A percentile compares a stretch with the other conserved stretches of the same genome.
Evolutionary conservation across 2,113 vertebrate species (phyloP).

Genomic region (Reinhardtius hippoglossoides): DNA sequence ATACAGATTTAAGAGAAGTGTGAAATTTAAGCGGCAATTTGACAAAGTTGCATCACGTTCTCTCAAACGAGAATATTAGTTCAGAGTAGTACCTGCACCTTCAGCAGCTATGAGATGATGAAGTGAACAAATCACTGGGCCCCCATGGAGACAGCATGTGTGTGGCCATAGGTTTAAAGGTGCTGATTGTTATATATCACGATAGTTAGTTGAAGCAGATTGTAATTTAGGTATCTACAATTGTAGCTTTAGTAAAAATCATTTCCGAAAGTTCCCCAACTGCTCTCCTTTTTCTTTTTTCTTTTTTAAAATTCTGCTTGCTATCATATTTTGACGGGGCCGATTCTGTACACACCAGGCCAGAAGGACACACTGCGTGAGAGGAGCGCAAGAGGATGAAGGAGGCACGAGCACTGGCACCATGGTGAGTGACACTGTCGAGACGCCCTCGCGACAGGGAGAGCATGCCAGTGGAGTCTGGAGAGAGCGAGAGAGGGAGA

Average conservation of each 20-base stretch:
- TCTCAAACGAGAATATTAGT: neutral
- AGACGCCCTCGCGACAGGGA: conserved; percentile 35
- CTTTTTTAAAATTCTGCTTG: neutral
- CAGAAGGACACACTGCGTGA: conserved; percentile 55
- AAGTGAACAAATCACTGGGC: neutral
- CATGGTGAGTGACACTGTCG: conserved; percentile 67
- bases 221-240: neutral
- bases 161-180: neutral
- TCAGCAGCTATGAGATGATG: neutral
- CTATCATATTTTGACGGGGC: conserved; percentile 7
- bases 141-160: neutral
- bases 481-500: conserved; percentile 57
- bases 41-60: neutral
- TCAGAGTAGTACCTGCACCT: conserved; percentile 1
- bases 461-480: conserved; percentile 43
- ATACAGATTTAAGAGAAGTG: conserved; percentile 25
- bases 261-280: neutral
- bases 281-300: neutral
- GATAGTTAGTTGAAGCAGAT: neutral
- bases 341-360: conserved; percentile 55
- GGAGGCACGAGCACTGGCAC: conserved; percentile 26
- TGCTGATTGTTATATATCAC: neutral
- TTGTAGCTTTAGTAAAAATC: neutral
- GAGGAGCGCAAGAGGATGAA: conserved; percentile 55
- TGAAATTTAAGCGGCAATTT: conserved; percentile 11